Base-by-base conservation (phyloP, 2,113 vertebrate species). In the Takifugu flavidus region DNA sequence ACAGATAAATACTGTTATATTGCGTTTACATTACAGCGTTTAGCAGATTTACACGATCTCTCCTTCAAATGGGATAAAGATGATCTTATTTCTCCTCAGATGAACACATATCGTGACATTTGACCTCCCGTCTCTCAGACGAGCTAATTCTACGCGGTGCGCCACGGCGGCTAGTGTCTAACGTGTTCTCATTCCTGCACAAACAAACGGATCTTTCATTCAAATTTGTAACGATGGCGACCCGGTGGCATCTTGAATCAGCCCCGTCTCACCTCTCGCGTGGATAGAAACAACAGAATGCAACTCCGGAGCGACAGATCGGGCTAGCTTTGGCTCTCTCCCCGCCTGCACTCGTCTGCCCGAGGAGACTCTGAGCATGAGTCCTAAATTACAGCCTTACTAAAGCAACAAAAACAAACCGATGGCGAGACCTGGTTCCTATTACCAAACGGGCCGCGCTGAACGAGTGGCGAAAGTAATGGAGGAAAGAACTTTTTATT, bases 401-500 rank as follows among this genome's bases (percentile, higher is more conserved):
- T 78, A 77, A 77, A 79, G 79, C 86, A 88, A 89, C 80, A 82
- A 82, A 89, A 85, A 86, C 82, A 88, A 86, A 82, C 78, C 78
- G 80, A 82, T 77, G 78, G 70, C 79, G 74, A 55, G 77, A 87
- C 82, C 86, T 89, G 86, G 77, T 89, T 87, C 86, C 86, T 84
- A 89, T 88, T 85, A 89, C 69, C 68, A 84, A 84, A 82, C 79
- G 82, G 74, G 80, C 73, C 44, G 42, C 14, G 53, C 75, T 45
- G 78, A 84, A 82, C 47, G 60, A 82, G 78, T 51, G 56, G 62
- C 71, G 66, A 80, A 64, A 64, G 74, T 54, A 69, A 67, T 65
- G 49, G 45, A 60, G 76, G 67, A 75, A 71, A 79, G 72, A 72
- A 82, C 77, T 65, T 25, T 56, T 67, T 65, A 65, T 66, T 59